Percentiles rank a stretch among this genome's conserved stretches.
Evolutionary conservation across 2,797 vertebrate genomes (phyloP).

Genomic region (Gymnoscopelus microlampas): DNA sequence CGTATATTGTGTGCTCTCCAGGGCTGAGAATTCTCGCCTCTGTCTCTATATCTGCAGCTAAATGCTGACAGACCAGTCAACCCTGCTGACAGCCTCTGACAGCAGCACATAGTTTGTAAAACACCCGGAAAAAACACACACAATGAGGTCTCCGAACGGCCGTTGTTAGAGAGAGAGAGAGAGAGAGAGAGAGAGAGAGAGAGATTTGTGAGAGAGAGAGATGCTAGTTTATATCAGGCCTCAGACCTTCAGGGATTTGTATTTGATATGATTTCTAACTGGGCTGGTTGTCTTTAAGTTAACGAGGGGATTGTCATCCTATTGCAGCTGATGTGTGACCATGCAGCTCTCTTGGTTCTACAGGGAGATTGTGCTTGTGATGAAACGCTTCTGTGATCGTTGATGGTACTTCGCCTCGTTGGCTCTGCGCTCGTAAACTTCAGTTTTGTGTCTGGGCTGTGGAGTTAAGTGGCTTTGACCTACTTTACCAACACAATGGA

Average conservation of each 20-base stretch:
- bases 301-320: slow-evolving; percentile 76
- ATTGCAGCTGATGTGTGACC: slow-evolving; percentile 63
- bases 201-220: slow-evolving; percentile 51
- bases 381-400: neutral
- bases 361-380: too few species aligned
- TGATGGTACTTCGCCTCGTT: neutral
- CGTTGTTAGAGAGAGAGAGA: slow-evolving; percentile 64
- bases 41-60: slow-evolving; percentile 93
- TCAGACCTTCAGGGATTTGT: slow-evolving; percentile 59
- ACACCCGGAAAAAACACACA: slow-evolving; percentile 76
- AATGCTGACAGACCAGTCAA: slow-evolving; percentile 94
- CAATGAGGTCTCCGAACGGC: slow-evolving; percentile 65
- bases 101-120: slow-evolving; percentile 86
- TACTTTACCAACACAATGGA: too few species aligned
- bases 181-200: slow-evolving; percentile 63
- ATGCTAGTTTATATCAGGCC: slow-evolving; percentile 18
- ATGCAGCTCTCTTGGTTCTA: neutral
- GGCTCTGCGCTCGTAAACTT: neutral
- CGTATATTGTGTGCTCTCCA: slow-evolving; percentile 79
- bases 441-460: neutral
- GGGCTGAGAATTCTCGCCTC: slow-evolving; percentile 83
- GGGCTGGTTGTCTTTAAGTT: slow-evolving; percentile 48
- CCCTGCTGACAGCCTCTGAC: slow-evolving; percentile 87
- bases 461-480: too few species aligned
- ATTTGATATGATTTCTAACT: too few species aligned